Evolutionary conservation across 2,888 invertebrate species (phyloP).

Genomic region (Tipula confusa): DNA sequence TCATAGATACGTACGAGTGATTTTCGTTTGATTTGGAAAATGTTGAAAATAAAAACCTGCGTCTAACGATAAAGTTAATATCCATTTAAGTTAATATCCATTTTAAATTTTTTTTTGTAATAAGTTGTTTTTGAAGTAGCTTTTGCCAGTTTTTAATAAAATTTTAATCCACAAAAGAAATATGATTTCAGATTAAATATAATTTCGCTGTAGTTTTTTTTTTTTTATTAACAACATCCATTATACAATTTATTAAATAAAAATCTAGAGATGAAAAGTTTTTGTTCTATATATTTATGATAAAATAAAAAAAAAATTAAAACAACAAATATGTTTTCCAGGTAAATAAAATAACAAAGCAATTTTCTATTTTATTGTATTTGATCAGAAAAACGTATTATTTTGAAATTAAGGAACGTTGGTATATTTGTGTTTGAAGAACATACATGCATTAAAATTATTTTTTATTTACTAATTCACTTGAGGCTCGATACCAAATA

Average conservation of each 20-base stretch:
- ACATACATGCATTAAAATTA: neutral
- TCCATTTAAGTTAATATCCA: neutral
- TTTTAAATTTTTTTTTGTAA: neutral
- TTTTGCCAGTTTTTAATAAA: neutral
- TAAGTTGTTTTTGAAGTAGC: neutral
- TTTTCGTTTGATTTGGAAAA: neutral
- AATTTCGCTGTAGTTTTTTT: neutral
- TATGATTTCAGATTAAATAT: conserved; percentile 3
- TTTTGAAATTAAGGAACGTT: neutral
- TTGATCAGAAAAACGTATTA: neutral
- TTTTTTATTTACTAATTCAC: neutral
- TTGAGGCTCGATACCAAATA: neutral
- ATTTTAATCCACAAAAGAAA: conserved; percentile 20
- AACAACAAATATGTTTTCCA: neutral
- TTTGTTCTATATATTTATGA: neutral
- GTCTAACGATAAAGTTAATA: neutral
- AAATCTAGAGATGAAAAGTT: neutral
- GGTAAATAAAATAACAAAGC: neutral
- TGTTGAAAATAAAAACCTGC: neutral
- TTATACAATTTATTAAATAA: neutral
- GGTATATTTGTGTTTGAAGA: neutral
- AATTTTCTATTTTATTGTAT: neutral
- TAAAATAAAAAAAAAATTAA: neutral
- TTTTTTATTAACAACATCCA: neutral
- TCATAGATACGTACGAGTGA: neutral